Conservation (phyloP, 2,888 invertebrate species). For the Oeneis ivallda region DNA sequence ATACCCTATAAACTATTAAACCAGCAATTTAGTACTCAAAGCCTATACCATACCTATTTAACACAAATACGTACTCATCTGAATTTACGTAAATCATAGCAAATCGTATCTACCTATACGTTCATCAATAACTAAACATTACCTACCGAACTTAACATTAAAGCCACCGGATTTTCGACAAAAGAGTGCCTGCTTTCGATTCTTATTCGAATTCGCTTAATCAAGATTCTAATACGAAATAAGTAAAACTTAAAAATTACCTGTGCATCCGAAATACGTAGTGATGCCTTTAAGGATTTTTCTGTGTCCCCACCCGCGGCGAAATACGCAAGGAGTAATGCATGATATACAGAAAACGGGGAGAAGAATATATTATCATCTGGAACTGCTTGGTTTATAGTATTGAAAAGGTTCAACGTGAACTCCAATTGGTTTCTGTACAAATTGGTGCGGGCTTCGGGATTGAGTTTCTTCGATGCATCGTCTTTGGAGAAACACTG, state of each 20-base stretch:
- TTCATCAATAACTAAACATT: too few species aligned
- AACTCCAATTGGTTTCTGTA: slow-evolving; percentile 84
- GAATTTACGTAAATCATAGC: too few species aligned
- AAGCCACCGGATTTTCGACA: too few species aligned
- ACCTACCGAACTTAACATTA: too few species aligned
- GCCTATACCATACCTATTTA: too few species aligned
- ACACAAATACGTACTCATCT: too few species aligned
- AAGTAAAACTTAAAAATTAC: slow-evolving; percentile 63
- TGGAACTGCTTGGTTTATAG: slow-evolving; percentile 84
- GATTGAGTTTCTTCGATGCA: slow-evolving; percentile 67
- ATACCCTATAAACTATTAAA: too few species aligned
- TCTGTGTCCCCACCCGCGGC: slow-evolving; percentile 88
- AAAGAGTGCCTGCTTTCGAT: too few species aligned
- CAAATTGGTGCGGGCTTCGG: slow-evolving; percentile 58
- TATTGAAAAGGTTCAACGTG: slow-evolving; percentile 85
- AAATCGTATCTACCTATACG: too few species aligned
- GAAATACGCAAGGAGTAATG: slow-evolving; percentile 89
- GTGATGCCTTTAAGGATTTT: slow-evolving; percentile 81
- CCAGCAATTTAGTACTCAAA: too few species aligned
- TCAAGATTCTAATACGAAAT: too few species aligned
- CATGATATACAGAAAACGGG: slow-evolving; percentile 92
- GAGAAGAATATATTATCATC: slow-evolving; percentile 92
- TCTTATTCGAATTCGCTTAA: too few species aligned
- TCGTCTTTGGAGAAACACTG: slow-evolving; percentile 76
- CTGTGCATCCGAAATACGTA: slow-evolving; percentile 81